phyloP scores from a whole-genome alignment of 2,797 vertebrate genomes.

The Myotis planiceps region DNA sequence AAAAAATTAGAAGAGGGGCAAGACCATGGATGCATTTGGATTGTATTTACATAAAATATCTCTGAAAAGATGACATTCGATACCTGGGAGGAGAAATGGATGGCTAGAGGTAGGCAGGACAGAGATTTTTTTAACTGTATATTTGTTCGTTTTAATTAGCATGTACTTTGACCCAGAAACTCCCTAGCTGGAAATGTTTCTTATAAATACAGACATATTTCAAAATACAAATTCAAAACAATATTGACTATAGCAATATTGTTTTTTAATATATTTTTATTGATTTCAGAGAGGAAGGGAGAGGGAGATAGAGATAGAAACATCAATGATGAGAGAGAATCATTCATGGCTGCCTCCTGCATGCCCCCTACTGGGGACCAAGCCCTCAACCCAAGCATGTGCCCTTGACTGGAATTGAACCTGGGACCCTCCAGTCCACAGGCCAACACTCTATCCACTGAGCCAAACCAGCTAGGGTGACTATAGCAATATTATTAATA shows the following conservation, averaged over 20 bases:
- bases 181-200: background rate
- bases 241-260: background rate
- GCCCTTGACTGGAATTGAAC: too few relatives aligned
- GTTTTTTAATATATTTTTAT: background rate
- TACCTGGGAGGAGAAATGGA: background rate
- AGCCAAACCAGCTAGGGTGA: too few relatives aligned
- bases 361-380: too few relatives aligned
- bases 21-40: background rate
- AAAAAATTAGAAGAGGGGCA: background rate
- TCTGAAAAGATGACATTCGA: background rate
- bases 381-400: too few relatives aligned
- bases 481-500: background rate
- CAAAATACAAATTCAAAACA: slow-evolving; percentile 26
- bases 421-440: too few relatives aligned
- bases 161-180: background rate
- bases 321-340: too few relatives aligned
- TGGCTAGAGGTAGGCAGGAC: background rate
- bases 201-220: background rate
- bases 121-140: background rate
- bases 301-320: too few relatives aligned
- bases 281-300: too few relatives aligned
- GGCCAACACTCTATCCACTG: too few relatives aligned
- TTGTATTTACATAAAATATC: background rate
- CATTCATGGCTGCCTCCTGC: too few relatives aligned
- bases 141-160: background rate